A percentile compares a stretch with the other conserved stretches of the same genome.
Evolutionary conservation across 2,888 invertebrate genomes (phyloP).

Genomic region (Actias luna): DNA sequence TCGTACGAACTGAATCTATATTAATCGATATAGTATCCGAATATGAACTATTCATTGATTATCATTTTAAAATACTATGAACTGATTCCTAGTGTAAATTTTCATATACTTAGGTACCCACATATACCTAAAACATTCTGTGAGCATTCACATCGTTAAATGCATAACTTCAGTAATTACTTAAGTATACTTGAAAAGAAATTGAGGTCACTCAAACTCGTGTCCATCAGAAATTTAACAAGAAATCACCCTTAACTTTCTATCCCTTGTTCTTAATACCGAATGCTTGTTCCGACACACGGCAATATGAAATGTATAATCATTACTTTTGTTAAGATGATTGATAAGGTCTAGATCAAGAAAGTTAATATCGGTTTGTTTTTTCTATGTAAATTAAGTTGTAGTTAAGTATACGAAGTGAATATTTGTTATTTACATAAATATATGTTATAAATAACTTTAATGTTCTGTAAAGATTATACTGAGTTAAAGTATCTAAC

Average conservation of each 20-base stretch:
- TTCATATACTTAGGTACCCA: neutral
- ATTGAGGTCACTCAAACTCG: neutral
- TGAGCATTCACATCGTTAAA: neutral
- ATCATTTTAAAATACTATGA: neutral
- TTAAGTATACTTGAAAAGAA: neutral
- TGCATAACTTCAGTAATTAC: neutral
- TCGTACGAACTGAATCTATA: no score
- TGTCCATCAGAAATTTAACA: neutral
- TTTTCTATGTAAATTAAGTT: neutral
- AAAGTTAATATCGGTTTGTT: neutral
- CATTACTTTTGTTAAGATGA: neutral
- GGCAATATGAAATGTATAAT: neutral
- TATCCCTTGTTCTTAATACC: neutral
- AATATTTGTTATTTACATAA: neutral
- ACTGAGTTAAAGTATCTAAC: neutral
- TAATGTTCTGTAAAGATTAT: neutral
- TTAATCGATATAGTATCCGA: neutral
- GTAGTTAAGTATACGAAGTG: neutral
- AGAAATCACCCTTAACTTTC: slow-evolving; percentile 4
- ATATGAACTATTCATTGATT: neutral
- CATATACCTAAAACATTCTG: neutral
- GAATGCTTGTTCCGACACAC: neutral
- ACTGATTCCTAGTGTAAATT: neutral
- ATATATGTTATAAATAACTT: neutral
- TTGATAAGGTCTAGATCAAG: neutral